Evolutionary conservation across 2,888 invertebrate species (phyloP).

Genomic region (Megastigmus dorsalis): DNA sequence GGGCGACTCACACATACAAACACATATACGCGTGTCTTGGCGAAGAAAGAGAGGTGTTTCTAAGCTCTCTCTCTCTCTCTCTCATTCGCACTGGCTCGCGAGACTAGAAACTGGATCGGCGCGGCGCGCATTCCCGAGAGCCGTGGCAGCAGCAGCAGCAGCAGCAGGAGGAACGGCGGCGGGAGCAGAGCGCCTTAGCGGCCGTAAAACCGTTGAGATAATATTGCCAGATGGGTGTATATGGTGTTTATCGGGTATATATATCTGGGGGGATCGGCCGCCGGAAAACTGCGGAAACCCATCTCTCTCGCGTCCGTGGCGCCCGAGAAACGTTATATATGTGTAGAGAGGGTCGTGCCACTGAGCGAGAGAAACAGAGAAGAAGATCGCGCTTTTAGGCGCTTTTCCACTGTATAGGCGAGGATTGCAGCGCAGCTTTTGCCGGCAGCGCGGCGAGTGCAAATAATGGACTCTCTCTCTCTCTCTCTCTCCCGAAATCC

Average conservation of each 20-base stretch:
- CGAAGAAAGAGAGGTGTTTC: background rate
- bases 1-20: background rate
- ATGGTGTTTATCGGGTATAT: slow-evolving; percentile 69
- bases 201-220: slow-evolving; percentile 68
- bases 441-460: too few species aligned
- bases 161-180: too few species aligned
- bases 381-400: slow-evolving; percentile 1
- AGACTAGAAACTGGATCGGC: slow-evolving; percentile 50
- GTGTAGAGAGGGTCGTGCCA: too few species aligned
- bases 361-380: background rate
- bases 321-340: background rate
- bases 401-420: too few species aligned
- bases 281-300: slow-evolving; percentile 31
- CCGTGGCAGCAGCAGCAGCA: too few species aligned
- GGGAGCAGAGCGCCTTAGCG: too few species aligned
- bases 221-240: slow-evolving; percentile 62
- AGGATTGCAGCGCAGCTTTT: too few species aligned
- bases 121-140: slow-evolving; percentile 61
- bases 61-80: too few species aligned
- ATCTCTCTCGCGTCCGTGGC: background rate
- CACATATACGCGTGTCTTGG: background rate
- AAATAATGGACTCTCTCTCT: too few species aligned
- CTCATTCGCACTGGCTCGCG: background rate
- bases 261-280: slow-evolving; percentile 54
- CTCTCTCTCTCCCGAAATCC: too few species aligned